phyloP scores from a whole-genome alignment of 1,140 invertebrate species.

The Oryzaephilus surinamensis region DNA sequence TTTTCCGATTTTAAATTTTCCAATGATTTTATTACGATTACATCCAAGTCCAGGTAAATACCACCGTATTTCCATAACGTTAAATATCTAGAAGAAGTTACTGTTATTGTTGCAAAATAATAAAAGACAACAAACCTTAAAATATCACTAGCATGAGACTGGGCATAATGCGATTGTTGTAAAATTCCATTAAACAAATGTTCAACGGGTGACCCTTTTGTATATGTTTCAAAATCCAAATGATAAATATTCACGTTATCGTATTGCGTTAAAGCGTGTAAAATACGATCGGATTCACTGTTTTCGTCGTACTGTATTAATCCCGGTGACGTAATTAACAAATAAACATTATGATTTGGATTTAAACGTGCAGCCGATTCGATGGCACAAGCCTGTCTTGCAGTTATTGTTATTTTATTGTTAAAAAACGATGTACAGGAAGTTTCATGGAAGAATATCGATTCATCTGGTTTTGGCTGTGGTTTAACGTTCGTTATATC shows the following conservation, averaged over 20 bases:
- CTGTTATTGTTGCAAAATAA: neutral
- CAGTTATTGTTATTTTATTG: slow-evolving; percentile 35
- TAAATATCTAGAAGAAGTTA: slow-evolving; percentile 42
- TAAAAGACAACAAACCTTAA: slow-evolving; percentile 32
- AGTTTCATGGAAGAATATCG: slow-evolving; percentile 35
- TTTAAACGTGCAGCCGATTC: slow-evolving; percentile 55
- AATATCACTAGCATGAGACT: slow-evolving; percentile 55
- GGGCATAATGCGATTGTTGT: slow-evolving; percentile 42
- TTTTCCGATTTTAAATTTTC: slow-evolving; percentile 46
- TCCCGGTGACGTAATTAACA: slow-evolving; percentile 44
- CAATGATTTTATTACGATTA: slow-evolving; percentile 54
- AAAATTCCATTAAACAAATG: no score
- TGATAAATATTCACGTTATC: slow-evolving; percentile 47
- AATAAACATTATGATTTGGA: slow-evolving; percentile 44
- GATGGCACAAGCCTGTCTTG: slow-evolving; percentile 53
- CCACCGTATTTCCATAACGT: slow-evolving; percentile 68
- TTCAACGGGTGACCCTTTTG: slow-evolving; percentile 48
- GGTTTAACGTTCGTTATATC: no score
- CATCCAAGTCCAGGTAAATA: slow-evolving; percentile 66
- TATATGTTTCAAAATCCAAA: slow-evolving; percentile 46
- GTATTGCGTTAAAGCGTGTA: slow-evolving; percentile 41
- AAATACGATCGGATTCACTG: slow-evolving; percentile 30
- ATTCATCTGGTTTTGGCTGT: no score
- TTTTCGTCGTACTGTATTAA: slow-evolving; percentile 28
- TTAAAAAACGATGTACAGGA: slow-evolving; percentile 35